Conservation (phyloP, 2,888 invertebrate species). For the Eucriotettix oculatus region DNA sequence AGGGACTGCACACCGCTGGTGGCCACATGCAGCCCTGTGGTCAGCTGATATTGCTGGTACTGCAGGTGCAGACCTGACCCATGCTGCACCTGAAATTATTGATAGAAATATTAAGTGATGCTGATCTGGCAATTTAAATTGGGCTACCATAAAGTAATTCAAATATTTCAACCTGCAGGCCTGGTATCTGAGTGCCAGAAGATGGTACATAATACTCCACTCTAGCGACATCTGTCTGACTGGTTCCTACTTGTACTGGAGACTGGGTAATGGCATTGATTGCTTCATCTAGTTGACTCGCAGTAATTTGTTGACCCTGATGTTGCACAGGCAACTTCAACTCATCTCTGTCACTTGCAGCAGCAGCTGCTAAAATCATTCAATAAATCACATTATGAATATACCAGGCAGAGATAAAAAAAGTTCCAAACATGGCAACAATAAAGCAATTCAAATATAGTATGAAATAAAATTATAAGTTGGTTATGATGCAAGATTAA, state of each 20-base stretch:
- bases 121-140: too few species aligned
- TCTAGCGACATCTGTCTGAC: constrained; percentile 24
- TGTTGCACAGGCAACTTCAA: constrained; percentile 20
- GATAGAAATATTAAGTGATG: too few species aligned
- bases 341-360: constrained; percentile 19
- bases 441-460: neutral
- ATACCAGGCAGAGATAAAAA: neutral
- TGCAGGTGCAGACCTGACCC: constrained; percentile 15
- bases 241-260: constrained; percentile 22
- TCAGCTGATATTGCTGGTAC: constrained; percentile 24
- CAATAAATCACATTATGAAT: neutral
- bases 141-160: neutral
- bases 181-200: constrained; percentile 16
- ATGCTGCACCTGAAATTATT: constrained; percentile 6
- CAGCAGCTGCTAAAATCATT: neutral
- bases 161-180: constrained; percentile 8
- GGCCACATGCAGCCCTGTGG: constrained; percentile 18
- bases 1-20: constrained; percentile 17
- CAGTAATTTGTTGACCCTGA: constrained; percentile 12
- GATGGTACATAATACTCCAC: constrained; percentile 31
- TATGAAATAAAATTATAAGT: neutral
- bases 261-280: constrained; percentile 23
- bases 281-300: constrained; percentile 12
- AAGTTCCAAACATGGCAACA: neutral
- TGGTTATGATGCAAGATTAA: neutral